Conservation (phyloP, 2,113 vertebrate species). For the Seriola dumerili region DNA sequence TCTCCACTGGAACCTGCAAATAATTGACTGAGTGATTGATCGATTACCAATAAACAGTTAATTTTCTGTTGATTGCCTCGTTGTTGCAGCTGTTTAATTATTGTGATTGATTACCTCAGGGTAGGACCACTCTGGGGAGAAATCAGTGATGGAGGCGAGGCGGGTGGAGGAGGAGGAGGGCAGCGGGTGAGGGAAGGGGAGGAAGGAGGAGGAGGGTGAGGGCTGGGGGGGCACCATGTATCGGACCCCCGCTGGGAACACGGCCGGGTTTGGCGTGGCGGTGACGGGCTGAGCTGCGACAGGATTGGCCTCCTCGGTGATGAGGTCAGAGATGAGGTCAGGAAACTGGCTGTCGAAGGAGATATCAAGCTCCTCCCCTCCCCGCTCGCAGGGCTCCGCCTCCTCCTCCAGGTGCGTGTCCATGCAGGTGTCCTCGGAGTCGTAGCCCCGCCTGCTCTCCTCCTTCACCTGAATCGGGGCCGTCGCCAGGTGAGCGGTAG, state of each 20-base stretch:
- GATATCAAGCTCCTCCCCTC: constrained; percentile 84
- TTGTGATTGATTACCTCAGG: constrained; percentile 85
- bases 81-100: not conserved
- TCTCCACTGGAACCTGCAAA: too few relatives aligned
- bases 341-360: constrained; percentile 90
- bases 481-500: not conserved
- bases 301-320: constrained; percentile 82
- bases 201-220: constrained; percentile 74
- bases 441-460: constrained; percentile 56
- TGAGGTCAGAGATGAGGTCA: constrained; percentile 91
- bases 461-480: constrained; percentile 73
- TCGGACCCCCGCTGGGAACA: constrained; percentile 70
- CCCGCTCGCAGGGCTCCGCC: constrained; percentile 43
- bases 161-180: constrained; percentile 50
- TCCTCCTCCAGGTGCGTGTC: constrained; percentile 73
- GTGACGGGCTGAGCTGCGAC: constrained; percentile 66
- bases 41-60: not conserved
- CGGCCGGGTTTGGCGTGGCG: not conserved
- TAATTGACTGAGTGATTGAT: not conserved
- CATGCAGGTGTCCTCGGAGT: constrained; percentile 79
- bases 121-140: constrained; percentile 94
- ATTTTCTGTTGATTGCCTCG: not conserved
- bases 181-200: constrained; percentile 67
- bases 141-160: constrained; percentile 89
- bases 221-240: constrained; percentile 78